Conservation (phyloP, 1,140 invertebrate species). For the Manduca sexta region DNA sequence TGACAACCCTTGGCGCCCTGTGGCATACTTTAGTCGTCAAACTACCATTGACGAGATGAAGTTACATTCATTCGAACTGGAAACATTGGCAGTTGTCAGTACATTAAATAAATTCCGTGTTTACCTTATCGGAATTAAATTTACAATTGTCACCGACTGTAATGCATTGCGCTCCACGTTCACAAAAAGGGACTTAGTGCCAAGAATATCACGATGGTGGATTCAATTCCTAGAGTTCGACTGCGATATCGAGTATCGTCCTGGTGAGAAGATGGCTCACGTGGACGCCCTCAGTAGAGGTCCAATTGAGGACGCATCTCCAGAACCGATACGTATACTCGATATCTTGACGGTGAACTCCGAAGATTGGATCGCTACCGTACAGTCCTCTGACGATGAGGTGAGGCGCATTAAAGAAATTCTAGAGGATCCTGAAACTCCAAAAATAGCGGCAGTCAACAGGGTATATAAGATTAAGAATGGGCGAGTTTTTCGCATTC, state of each 20-base stretch:
- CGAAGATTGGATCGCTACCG: no score
- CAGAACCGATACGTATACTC: no score
- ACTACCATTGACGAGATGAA: slow-evolving; percentile 13
- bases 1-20: slow-evolving; percentile 9
- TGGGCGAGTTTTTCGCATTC: no score
- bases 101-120: no score
- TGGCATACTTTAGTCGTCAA: slow-evolving; percentile 28
- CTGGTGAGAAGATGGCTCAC: slow-evolving; percentile 21
- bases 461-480: no score
- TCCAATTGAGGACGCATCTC: slow-evolving; percentile 5
- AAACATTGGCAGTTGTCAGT: no score
- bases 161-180: slow-evolving; percentile 34
- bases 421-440: no score
- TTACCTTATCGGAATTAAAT: not conserved
- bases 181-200: slow-evolving; percentile 37
- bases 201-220: slow-evolving; percentile 47
- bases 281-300: slow-evolving; percentile 43
- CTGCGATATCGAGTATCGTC: slow-evolving; percentile 9
- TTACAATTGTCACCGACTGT: slow-evolving; percentile 29
- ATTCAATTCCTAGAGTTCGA: slow-evolving; percentile 33
- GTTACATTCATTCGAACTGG: slow-evolving; percentile 11
- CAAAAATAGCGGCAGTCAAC: no score
- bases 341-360: no score
- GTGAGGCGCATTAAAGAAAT: no score
- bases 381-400: no score